Evolutionary conservation across 2,888 invertebrate genomes (phyloP).

Genomic region (Lepas anatifera): DNA sequence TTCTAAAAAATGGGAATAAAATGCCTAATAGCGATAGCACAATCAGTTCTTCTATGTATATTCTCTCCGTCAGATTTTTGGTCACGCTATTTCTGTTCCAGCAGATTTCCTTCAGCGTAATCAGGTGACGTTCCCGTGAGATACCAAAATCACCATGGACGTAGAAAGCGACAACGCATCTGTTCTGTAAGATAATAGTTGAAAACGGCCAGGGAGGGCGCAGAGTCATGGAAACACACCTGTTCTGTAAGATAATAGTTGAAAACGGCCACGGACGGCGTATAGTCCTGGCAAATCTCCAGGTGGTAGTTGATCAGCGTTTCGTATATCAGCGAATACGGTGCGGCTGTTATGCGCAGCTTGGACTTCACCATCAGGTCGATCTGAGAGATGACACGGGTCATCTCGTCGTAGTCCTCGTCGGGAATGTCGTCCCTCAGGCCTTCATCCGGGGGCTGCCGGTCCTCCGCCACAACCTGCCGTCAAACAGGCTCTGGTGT

Average conservation of each 20-base stretch:
- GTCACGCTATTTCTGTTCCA: too few relatives aligned
- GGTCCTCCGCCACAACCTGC: neutral
- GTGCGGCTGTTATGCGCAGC: neutral
- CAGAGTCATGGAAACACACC: neutral
- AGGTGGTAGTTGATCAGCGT: slow-evolving; percentile 7
- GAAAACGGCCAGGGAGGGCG: neutral
- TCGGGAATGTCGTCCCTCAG: neutral
- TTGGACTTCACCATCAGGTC: slow-evolving; percentile 1
- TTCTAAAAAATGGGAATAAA: too few relatives aligned
- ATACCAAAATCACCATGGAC: too few relatives aligned
- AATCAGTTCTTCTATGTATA: too few relatives aligned
- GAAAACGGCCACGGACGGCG: neutral
- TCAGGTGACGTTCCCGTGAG: too few relatives aligned
- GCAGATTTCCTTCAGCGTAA: too few relatives aligned
- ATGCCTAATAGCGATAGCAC: too few relatives aligned
- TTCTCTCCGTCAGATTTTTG: too few relatives aligned
- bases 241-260: slow-evolving; percentile 1
- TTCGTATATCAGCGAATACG: neutral
- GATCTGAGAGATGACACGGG: neutral
- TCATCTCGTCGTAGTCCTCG: neutral
- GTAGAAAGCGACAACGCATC: too few relatives aligned
- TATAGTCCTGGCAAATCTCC: neutral
- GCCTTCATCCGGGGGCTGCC: neutral
- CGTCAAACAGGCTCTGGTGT: too few relatives aligned
- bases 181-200: slow-evolving; percentile 1